phyloP scores from a whole-genome alignment of 2,797 vertebrate genomes.

The Zenarchopterus dispar region DNA sequence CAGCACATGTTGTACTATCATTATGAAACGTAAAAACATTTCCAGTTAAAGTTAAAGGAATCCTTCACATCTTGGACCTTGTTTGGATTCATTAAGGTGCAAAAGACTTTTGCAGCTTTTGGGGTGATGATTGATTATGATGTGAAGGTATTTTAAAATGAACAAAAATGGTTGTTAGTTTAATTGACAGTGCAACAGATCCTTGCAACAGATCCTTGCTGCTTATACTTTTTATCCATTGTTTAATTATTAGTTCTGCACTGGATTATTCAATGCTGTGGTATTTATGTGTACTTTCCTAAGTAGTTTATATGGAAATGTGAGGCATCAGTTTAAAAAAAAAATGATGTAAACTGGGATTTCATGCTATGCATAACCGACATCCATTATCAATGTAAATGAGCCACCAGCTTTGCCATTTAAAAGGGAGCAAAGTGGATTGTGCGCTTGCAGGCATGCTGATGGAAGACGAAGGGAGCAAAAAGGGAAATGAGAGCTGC shows the following conservation, averaged over 20 bases:
- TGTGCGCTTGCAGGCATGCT: slow-evolving; percentile 65
- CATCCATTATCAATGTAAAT: slow-evolving; percentile 75
- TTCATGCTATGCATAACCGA: slow-evolving; percentile 64
- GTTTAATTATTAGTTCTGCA: not conserved
- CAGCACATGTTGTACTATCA: too few relatives aligned
- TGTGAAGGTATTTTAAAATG: not conserved
- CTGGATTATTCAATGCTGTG: too few relatives aligned
- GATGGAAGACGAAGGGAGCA: slow-evolving; percentile 55
- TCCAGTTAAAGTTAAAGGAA: too few relatives aligned
- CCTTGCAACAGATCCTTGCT: not conserved
- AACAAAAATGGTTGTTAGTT: not conserved
- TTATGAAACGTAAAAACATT: too few relatives aligned
- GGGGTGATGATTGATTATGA: not conserved
- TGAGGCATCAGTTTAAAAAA: slow-evolving; percentile 4
- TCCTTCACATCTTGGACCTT: not conserved
- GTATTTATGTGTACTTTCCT: slow-evolving; percentile 14
- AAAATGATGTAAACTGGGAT: slow-evolving; percentile 39
- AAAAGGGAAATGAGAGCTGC: slow-evolving; percentile 63
- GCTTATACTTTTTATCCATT: not conserved
- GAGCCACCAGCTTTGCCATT: slow-evolving; percentile 63
- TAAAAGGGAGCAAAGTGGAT: slow-evolving; percentile 69
- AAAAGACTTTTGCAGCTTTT: not conserved
- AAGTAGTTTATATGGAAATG: not conserved
- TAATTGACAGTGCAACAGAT: not conserved
- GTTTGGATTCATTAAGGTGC: not conserved